Percentiles rank a stretch among this genome's conserved stretches.
Evolutionary conservation across 2,113 vertebrate genomes (phyloP).

Genomic region (Odocoileus hemionus): DNA sequence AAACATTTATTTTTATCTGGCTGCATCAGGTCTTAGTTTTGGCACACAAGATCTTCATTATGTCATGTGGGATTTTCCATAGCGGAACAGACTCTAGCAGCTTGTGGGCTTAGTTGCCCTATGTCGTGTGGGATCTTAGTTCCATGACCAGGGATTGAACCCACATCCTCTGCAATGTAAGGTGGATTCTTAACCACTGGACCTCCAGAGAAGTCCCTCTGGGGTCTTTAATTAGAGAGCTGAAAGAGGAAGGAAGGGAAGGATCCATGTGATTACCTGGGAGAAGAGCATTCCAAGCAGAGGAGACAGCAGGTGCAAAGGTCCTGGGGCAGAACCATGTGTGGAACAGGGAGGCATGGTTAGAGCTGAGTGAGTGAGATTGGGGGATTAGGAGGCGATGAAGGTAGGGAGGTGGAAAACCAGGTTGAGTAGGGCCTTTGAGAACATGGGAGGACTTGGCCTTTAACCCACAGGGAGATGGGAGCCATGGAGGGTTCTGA

Average conservation of each 20-base stretch:
- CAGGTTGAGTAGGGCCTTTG: background rate
- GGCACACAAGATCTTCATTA: background rate
- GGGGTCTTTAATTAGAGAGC: background rate
- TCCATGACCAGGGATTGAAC: background rate
- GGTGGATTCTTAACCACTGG: background rate
- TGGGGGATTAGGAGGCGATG: background rate
- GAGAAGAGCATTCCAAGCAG: background rate
- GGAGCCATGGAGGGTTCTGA: background rate
- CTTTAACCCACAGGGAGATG: background rate
- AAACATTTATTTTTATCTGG: background rate
- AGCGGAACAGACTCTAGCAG: accelerated
- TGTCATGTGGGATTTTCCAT: background rate
- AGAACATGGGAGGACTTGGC: background rate
- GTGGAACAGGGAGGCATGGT: background rate
- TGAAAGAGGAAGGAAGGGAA: background rate
- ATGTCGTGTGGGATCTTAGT: background rate
- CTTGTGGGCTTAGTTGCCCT: background rate
- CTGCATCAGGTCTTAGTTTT: background rate
- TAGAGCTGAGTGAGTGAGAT: background rate
- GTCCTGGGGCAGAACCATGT: background rate
- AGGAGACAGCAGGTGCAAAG: background rate
- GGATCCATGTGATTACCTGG: background rate
- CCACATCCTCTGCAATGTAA: background rate
- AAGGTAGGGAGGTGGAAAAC: background rate
- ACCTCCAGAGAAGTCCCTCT: background rate